Base-by-base conservation (phyloP, 2,797 vertebrate genomes). In the Chelmon rostratus region DNA sequence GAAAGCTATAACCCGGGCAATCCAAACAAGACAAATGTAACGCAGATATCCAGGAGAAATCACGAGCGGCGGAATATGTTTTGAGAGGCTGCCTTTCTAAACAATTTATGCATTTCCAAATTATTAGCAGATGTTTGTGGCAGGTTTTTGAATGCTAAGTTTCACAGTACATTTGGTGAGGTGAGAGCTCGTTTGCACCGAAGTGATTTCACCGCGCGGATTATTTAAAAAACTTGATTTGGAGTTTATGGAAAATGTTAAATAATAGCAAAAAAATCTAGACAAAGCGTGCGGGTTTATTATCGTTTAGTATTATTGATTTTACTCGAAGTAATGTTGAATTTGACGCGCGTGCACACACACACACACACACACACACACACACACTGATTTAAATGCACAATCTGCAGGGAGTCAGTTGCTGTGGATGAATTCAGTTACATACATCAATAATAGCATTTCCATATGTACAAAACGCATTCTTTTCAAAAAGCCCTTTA, bases 101-200 rank as follows among this genome's bases (percentile, higher is more conserved):
- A 95, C 91, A 85, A 93, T 90, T 89, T 87, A 84, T 91, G 87
- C 82, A 85, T 93, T 92, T 94, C 70, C 5, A 93, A 94, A 95
- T 93, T 69, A 95, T 94, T 90, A 88, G 83, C 94, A 95, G 94
- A 95, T 95, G 94, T 92, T 81, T 89, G 82, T 71, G 76, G 89
- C 85, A 88, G 71, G 37, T 86, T 94, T 89, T 74, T 80, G 71
- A 88, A 50, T 44, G 78, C 68, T 59, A 78, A 78, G 68, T 73
- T 82, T 82, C 67, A 49, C 84, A 44, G 62, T 73, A 76, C 64
- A 35, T 73, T 76, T 73, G 57, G 53, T 78, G 68, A 84, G 68
- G 59, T 77, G 75, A 86, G 75, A 80, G 63, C 54, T 61, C 78
- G 81, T 87, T 76, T 86, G 52, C 64, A n/a, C 47, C 66, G 54